phyloP scores from a whole-genome alignment of 2,113 vertebrate species.

The Myanophis thanlyinensis region DNA sequence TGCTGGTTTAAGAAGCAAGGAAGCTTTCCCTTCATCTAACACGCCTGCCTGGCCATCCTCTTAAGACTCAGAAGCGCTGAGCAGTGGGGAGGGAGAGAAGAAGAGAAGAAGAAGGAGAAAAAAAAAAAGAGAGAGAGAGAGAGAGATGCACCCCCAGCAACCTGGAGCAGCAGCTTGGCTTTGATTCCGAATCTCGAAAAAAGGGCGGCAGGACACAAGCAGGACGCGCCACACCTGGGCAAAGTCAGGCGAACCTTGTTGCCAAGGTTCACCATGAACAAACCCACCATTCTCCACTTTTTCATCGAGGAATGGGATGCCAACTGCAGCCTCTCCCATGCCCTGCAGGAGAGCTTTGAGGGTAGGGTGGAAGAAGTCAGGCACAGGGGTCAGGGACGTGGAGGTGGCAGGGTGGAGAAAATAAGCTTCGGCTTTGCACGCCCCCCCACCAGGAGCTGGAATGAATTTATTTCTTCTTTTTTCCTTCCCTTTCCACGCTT shows the following conservation, averaged over 20 bases:
- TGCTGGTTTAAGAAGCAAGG: conserved; percentile 39
- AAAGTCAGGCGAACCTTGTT: conserved; percentile 1
- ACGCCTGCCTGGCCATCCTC: conserved; percentile 30
- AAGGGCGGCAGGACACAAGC: background rate
- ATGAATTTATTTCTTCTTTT: conserved; percentile 24
- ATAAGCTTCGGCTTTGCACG: conserved; percentile 4
- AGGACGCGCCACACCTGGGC: background rate
- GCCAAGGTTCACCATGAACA: conserved; percentile 70
- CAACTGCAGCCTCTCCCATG: conserved; percentile 88
- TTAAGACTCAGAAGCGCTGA: conserved; percentile 19
- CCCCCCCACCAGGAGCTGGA: background rate
- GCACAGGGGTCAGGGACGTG: background rate
- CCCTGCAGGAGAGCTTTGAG: conserved; percentile 78
- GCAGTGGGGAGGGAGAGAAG: background rate
- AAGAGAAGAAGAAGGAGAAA: background rate
- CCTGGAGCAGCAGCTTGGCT: conserved; percentile 19
- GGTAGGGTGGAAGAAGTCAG: conserved; percentile 70
- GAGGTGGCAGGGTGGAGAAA: background rate
- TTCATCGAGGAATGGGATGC: conserved; percentile 84
- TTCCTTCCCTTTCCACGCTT: background rate
- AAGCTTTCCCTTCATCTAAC: conserved; percentile 17
- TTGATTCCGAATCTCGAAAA: background rate
- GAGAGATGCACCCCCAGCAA: background rate
- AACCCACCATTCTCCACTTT: conserved; percentile 80
- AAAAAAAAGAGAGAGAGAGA: background rate